Percentiles rank a stretch among this genome's conserved stretches.
Evolutionary conservation across 2,113 vertebrate genomes (phyloP).

Genomic region (Salvelinus alpinus): DNA sequence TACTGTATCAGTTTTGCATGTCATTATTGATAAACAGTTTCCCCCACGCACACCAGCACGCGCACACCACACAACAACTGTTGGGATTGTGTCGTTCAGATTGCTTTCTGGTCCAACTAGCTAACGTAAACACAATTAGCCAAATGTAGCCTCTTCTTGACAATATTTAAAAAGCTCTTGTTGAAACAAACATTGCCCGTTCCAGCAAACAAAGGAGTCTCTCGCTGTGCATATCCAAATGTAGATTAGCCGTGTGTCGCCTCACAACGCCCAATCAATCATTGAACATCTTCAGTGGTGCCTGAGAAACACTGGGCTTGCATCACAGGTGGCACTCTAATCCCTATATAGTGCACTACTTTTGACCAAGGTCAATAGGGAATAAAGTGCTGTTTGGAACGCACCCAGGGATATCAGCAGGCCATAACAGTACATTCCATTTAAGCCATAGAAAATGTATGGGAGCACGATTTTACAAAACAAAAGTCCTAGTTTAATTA

Average conservation of each 20-base stretch:
- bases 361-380: too few species aligned
- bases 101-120: constrained; percentile 10
- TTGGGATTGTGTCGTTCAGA: background rate
- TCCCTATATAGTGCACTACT: too few species aligned
- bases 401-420: too few species aligned
- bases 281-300: background rate
- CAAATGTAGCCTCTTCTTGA: constrained; percentile 20
- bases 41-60: background rate
- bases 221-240: constrained; percentile 3
- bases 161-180: constrained; percentile 34
- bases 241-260: background rate
- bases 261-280: background rate
- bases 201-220: constrained; percentile 19
- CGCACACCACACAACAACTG: background rate
- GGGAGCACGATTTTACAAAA: constrained; percentile 7
- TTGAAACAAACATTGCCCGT: constrained; percentile 11
- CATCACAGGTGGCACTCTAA: too few species aligned
- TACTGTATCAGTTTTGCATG: background rate
- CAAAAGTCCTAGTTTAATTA: constrained; percentile 18
- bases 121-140: constrained; percentile 19
- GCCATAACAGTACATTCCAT: background rate
- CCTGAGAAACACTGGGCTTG: too few species aligned
- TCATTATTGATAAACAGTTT: background rate
- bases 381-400: background rate
- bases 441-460: background rate